Percentiles rank a stretch among this genome's conserved stretches.
These are phyloP conservation scores for Conomelus anceps DNA, from an alignment of 2,888 invertebrate species.

Conservation along the genomic window DNA sequence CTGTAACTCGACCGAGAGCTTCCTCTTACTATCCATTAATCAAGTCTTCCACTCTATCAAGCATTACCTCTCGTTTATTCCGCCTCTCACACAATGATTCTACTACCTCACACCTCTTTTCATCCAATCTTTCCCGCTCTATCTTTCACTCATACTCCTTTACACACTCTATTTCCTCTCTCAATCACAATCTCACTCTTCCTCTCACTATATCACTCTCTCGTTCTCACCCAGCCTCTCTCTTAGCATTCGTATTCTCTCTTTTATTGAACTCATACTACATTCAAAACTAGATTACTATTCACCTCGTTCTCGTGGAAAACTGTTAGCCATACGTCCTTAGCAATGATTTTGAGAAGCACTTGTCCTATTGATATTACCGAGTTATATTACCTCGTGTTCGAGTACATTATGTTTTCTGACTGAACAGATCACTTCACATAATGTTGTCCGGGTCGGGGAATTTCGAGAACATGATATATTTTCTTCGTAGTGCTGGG, in stretches of 20 bases:
- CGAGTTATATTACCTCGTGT: background rate
- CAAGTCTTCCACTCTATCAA: background rate
- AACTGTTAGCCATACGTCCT: background rate
- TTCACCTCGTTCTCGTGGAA: background rate
- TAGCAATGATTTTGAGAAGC: background rate
- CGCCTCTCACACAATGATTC: background rate
- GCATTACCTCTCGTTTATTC: background rate
- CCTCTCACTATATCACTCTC: background rate
- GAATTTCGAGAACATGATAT: too few relatives aligned
- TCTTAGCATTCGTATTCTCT: background rate
- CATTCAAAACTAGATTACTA: too few relatives aligned
- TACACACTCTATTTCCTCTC: too few relatives aligned
- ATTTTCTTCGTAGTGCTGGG: too few relatives aligned
- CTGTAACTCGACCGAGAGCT: background rate
- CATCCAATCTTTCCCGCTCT: background rate
- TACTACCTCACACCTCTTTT: background rate
- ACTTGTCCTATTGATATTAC: background rate
- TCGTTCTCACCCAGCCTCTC: background rate
- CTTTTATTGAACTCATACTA: background rate
- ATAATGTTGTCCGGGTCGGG: background rate
- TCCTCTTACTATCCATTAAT: background rate
- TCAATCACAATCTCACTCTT: background rate
- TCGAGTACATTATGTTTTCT: background rate
- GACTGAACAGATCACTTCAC: background rate
- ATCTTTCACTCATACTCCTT: too few relatives aligned